These are phyloP conservation scores for Halcyon malimbica DNA, from an alignment of 2,113 vertebrate genomes.

Conservation along the genomic window DNA sequence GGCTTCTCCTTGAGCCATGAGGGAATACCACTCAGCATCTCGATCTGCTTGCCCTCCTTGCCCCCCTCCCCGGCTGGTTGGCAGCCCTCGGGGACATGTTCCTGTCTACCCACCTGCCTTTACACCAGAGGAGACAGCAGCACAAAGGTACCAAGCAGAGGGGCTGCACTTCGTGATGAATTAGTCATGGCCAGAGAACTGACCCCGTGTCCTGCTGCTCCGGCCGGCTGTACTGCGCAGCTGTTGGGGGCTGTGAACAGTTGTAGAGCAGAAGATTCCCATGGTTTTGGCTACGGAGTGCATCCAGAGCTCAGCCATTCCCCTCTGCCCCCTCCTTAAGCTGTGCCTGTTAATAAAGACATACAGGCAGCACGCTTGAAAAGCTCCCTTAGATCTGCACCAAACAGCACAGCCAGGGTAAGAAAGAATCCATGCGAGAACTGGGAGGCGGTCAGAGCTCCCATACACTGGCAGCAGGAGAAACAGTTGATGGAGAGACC, in stretches of 20 bases:
- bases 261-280: conserved; percentile 55
- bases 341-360: neutral
- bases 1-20: fast-evolving
- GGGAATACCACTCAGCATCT: neutral
- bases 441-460: neutral
- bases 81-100: fast-evolving
- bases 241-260: conserved; percentile 17
- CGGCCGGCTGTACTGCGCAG: neutral
- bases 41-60: neutral
- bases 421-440: neutral
- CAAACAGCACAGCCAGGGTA: neutral
- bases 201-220: neutral
- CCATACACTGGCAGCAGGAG: neutral
- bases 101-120: conserved; percentile 34
- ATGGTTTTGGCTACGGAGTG: neutral
- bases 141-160: neutral
- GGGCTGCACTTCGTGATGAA: neutral
- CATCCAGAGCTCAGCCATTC: neutral
- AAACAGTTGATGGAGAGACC: neutral
- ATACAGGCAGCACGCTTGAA: neutral
- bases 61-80: neutral
- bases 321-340: neutral
- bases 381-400: neutral
- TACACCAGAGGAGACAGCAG: neutral
- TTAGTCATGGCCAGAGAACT: neutral